Evolutionary conservation across 1,140 invertebrate species (phyloP).

Genomic region (Ceratina japonica): DNA sequence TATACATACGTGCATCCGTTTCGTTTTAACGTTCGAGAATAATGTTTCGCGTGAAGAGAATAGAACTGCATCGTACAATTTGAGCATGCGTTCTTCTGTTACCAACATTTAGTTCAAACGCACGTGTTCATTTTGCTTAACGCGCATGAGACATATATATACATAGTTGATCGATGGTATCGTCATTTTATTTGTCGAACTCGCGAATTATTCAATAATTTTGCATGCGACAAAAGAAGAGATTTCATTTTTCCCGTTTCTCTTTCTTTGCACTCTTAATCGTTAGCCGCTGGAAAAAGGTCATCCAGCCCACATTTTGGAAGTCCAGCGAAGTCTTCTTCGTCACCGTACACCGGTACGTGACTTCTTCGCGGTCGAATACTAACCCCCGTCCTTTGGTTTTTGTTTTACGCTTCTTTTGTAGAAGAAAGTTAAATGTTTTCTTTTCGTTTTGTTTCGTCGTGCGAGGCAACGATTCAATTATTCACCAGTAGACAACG

Average conservation of each 20-base stretch:
- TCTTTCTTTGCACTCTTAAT: conserved; percentile 31
- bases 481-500: neutral
- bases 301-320: conserved; percentile 73
- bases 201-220: neutral
- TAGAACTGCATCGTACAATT: neutral
- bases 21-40: neutral
- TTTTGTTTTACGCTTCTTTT: neutral
- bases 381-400: neutral
- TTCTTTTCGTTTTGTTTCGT: too few relatives aligned
- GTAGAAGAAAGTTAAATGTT: neutral
- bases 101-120: too few relatives aligned
- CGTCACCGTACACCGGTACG: conserved; percentile 70
- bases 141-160: conserved; percentile 4
- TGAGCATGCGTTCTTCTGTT: conserved; percentile 11
- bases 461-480: neutral
- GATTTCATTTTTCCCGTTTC: conserved; percentile 32
- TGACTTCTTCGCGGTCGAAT: conserved; percentile 55
- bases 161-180: neutral
- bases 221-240: neutral
- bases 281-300: conserved; percentile 71
- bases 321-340: conserved; percentile 72
- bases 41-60: neutral
- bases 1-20: conserved; percentile 1
- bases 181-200: neutral
- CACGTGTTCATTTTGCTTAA: too few relatives aligned